Evolutionary conservation across 2,888 invertebrate genomes (phyloP).

Genomic region (Mimachlamys varia): DNA sequence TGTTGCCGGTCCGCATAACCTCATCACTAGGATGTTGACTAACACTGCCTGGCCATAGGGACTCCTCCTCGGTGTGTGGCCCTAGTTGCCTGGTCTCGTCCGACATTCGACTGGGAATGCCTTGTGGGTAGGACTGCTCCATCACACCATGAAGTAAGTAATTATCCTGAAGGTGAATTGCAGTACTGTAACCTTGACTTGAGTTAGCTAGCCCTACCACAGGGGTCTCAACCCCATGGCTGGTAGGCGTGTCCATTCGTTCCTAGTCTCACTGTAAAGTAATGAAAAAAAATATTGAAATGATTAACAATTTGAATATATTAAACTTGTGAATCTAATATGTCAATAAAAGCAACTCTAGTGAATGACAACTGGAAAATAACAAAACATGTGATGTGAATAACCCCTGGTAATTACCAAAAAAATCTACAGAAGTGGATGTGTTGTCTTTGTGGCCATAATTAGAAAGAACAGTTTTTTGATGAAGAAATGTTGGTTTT

Average conservation of each 20-base stretch:
- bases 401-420: no score
- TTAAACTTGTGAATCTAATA: no score
- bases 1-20: not conserved
- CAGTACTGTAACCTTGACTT: not conserved
- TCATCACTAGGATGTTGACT: not conserved
- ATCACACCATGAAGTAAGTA: not conserved
- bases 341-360: no score
- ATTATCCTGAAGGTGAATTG: not conserved
- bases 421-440: no score
- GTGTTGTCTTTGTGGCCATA: no score
- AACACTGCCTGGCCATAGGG: not conserved
- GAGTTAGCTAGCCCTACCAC: not conserved
- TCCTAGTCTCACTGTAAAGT: not conserved
- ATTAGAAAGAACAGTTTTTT: no score
- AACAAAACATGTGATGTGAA: no score
- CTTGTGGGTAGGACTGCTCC: not conserved
- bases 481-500: no score
- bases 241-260: not conserved
- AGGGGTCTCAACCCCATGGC: constrained; percentile 3
- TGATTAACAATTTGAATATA: not conserved
- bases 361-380: no score
- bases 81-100: not conserved
- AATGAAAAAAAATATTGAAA: not conserved
- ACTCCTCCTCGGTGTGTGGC: not conserved
- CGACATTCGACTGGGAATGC: not conserved